phyloP scores from a whole-genome alignment of 2,888 invertebrate species.

The Antheraea yamamai region DNA sequence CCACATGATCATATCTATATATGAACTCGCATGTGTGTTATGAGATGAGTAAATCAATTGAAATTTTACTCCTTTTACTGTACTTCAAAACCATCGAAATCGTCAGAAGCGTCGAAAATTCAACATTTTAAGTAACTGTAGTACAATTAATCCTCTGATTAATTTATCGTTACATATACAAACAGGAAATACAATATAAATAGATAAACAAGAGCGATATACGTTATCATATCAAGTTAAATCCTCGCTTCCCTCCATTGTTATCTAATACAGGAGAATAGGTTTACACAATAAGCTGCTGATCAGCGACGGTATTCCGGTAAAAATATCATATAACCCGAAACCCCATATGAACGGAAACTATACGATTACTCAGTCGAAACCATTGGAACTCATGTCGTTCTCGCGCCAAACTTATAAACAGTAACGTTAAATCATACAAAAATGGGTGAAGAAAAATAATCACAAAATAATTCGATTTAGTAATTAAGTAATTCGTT shows the following conservation, averaged over 20 bases:
- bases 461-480: too few species aligned
- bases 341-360: conserved; percentile 26
- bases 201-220: not conserved
- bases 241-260: conserved; percentile 7
- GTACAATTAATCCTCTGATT: not conserved
- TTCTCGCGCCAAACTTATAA: not conserved
- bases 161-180: not conserved
- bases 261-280: conserved; percentile 19
- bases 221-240: conserved; percentile 1
- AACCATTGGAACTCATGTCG: conserved; percentile 28
- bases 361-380: conserved; percentile 38
- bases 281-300: conserved; percentile 41
- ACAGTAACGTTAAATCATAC: not conserved
- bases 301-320: conserved; percentile 37
- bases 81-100: too few species aligned
- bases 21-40: too few species aligned
- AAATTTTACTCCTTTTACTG: too few species aligned
- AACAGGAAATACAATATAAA: not conserved
- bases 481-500: too few species aligned
- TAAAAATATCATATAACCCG: conserved; percentile 47
- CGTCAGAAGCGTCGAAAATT: too few species aligned
- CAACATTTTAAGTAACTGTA: too few species aligned
- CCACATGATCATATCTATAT: too few species aligned
- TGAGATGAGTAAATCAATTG: too few species aligned
- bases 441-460: too few species aligned